Evolutionary conservation across 2,797 vertebrate genomes (phyloP), one percentile per base, ranked within the genome.

Genomic region (Pelobates cultripes): DNA sequence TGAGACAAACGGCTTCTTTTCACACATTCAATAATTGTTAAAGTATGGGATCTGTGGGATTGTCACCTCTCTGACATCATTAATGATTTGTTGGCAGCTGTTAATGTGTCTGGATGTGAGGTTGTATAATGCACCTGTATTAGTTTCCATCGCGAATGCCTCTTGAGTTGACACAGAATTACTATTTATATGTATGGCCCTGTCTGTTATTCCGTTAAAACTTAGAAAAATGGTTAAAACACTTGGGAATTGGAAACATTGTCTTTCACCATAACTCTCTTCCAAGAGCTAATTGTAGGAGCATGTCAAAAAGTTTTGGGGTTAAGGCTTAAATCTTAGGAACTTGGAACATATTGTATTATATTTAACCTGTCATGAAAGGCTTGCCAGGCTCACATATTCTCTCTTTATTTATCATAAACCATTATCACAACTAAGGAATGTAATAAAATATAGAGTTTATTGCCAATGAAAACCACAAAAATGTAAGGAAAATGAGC

Each of bases 371-470:
- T 64, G 70, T 66, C 7, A 53, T 76, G 15, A 45, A 66, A 66
- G 6, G 7, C 43, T 28, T 44, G 60, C 63, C 75, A 75, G 9
- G 73, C 40, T 81, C 66, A 41, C 66, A 63, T 15, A 43, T 69
- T 70, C 66, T 7, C 40, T 60, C 17, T n/a, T 13, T 61, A 81
- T 66, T 73, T 75, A 75, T 70, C 70, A 81, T 28, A 17, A 7
- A 17, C 45, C 66, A 45, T 57, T 61, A 40, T 74, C 61, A 80
- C 42, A 57, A 51, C 60, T 45, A 7, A 60, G 28, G 51, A 76
- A 81, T 75, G 79, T n/a, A 69, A 64, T 75, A 64, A 64, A 81
- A 51, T 14, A 53, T 57, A 69, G 73, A 57, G 5, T 44, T 7
- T 7, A 3, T 28, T 71, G 70, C 70, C 70, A 71, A 43, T 51